These are phyloP conservation scores for Pygoscelis antarcticus DNA, from an alignment of 2,113 vertebrate species.

Conservation along the genomic window DNA sequence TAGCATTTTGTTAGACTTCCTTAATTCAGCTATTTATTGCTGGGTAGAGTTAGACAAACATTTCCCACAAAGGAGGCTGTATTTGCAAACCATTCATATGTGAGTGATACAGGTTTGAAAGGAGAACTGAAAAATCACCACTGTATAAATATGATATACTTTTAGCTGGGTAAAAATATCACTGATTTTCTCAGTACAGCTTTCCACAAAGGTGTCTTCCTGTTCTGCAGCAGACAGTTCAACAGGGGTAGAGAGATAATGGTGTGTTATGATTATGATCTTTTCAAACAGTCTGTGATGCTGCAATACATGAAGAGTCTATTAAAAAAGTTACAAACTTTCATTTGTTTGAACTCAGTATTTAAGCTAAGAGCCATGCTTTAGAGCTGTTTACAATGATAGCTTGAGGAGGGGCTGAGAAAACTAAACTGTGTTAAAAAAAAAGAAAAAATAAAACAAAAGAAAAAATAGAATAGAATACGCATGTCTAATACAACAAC, in stretches of 20 bases:
- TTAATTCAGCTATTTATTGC: neutral
- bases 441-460: neutral
- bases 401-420: neutral
- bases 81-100: neutral
- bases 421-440: neutral
- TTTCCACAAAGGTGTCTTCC: neutral
- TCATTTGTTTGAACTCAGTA: neutral
- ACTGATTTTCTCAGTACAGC: neutral
- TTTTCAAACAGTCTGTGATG: neutral
- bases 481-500: neutral
- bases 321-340: neutral
- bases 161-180: neutral
- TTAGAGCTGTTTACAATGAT: neutral
- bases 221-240: neutral
- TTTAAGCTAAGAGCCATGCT: neutral
- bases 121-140: neutral
- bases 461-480: neutral
- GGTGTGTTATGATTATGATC: neutral
- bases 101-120: neutral
- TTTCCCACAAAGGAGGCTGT: neutral
- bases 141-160: neutral
- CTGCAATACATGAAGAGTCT: neutral
- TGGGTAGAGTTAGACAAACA: neutral
- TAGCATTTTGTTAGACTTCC: neutral
- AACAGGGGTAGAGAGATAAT: neutral